Evolutionary conservation across 2,113 vertebrate genomes (phyloP), one percentile per base, ranked within the genome.

Genomic region (Halichoerus grypus): DNA sequence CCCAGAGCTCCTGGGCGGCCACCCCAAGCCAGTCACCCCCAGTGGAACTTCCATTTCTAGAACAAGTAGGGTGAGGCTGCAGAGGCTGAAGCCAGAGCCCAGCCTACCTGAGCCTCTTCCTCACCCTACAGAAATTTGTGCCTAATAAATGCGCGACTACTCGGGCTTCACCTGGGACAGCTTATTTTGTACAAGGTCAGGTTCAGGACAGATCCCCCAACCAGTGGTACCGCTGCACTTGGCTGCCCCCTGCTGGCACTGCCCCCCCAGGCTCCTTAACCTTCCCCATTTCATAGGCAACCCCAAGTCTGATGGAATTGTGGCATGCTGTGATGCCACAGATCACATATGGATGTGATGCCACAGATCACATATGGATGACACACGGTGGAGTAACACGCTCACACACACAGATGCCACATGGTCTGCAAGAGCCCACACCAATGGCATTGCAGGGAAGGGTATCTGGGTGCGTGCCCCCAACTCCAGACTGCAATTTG

Each of bases 311-410:
- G 28, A 46, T 24, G 46, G 46, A 49, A 59, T 7, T 76, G 24
- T 19, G 69, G 63, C 19, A 63, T 16, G 16, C 33, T 7, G 2
- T 74, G 55, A 83, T 0, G n/a, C 11, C 42, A 65, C 42, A 74
- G 2, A 8, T 28, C 55, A 65, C 36, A 36, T 36, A 36, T 36
- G 36, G 36, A 36, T 7, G 2, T 74, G 55, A 83, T 0, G n/a
- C 11, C 42, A 65, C 42, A 74, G 2, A 8, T 28, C 55, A 65
- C 53, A 63, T 7, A 8, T 0, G 2, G 5, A 36, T 24, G 26
- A 36, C 0, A 0, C 0, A 0, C 49, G 36, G 4, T 16, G n/a
- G 59, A 69, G 18, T 28, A 11, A 33, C 4, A 4, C 42, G 53
- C 22, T n/a, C 14, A 14, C 33, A 36, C 39, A 63, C 39, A 26